Conservation (phyloP, 2,888 invertebrate species). For the Cephus rjabovi region DNA sequence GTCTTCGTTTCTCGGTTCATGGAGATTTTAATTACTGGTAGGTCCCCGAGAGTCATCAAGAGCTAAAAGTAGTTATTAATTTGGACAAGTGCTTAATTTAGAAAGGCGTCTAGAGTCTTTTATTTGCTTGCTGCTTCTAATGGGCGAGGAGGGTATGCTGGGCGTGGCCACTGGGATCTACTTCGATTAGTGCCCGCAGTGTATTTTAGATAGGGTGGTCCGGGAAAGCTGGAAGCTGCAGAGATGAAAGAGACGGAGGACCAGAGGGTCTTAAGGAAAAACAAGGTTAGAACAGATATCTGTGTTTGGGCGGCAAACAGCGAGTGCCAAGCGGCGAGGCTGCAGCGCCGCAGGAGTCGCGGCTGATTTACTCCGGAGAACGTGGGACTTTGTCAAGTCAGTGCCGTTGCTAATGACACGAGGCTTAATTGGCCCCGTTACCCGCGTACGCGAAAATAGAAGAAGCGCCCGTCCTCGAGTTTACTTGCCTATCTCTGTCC, state of each 20-base stretch:
- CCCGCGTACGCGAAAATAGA: conserved; percentile 31
- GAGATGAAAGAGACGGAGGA: background rate
- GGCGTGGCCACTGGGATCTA: background rate
- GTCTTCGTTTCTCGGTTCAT: background rate
- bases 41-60: conserved; percentile 8
- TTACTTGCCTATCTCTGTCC: background rate
- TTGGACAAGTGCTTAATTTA: conserved; percentile 29
- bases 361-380: conserved; percentile 56
- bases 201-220: background rate
- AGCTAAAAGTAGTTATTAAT: conserved; percentile 36
- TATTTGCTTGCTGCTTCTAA: background rate
- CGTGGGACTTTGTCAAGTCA: conserved; percentile 54
- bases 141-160: background rate
- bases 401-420: conserved; percentile 59
- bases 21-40: background rate
- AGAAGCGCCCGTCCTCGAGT: background rate
- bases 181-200: background rate
- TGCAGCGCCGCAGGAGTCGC: conserved; percentile 32
- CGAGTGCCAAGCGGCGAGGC: background rate
- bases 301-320: background rate
- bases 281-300: background rate
- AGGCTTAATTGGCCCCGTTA: conserved; percentile 63
- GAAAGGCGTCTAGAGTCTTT: conserved; percentile 20
- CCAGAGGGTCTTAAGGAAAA: background rate
- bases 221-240: background rate